phyloP scores from a whole-genome alignment of 2,888 invertebrate species.

The Ethmia dodecea region DNA sequence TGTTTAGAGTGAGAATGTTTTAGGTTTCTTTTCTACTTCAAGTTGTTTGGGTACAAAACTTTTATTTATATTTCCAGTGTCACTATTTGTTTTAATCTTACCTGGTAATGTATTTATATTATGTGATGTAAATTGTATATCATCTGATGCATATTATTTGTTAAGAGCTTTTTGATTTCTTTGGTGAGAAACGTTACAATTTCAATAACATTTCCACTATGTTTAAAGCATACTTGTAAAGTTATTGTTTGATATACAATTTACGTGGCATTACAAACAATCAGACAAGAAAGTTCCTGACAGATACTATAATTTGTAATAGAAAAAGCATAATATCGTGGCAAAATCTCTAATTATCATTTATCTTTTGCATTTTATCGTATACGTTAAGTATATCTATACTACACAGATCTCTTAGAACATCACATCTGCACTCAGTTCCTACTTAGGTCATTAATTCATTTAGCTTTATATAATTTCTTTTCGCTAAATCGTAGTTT shows the following conservation, averaged over 20 bases:
- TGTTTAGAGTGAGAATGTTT: conserved; percentile 1
- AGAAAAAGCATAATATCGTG: conserved; percentile 4
- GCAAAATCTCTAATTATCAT: conserved; percentile 19
- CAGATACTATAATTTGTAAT: conserved; percentile 21
- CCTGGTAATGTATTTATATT: too few species aligned
- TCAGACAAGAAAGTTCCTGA: conserved; percentile 31
- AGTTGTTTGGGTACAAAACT: conserved; percentile 9
- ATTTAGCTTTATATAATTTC: conserved; percentile 54
- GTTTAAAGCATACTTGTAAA: too few species aligned
- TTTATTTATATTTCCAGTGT: conserved; percentile 5
- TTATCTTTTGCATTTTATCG: conserved; percentile 61
- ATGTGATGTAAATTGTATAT: too few species aligned
- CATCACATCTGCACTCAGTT: conserved; percentile 72
- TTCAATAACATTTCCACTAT: too few species aligned
- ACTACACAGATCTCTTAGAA: conserved; percentile 53
- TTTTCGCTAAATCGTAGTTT: conserved; percentile 13
- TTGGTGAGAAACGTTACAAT: too few species aligned
- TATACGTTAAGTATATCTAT: conserved; percentile 45
- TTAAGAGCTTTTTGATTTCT: too few species aligned
- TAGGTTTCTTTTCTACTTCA: conserved; percentile 1
- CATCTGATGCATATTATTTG: too few species aligned
- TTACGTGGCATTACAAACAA: too few species aligned
- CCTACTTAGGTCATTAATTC: conserved; percentile 68
- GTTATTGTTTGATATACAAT: too few species aligned
- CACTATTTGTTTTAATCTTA: conserved; percentile 6